These are phyloP conservation scores for Prionailurus viverrinus DNA, from an alignment of 2,113 vertebrate genomes.

Conservation along the genomic window DNA sequence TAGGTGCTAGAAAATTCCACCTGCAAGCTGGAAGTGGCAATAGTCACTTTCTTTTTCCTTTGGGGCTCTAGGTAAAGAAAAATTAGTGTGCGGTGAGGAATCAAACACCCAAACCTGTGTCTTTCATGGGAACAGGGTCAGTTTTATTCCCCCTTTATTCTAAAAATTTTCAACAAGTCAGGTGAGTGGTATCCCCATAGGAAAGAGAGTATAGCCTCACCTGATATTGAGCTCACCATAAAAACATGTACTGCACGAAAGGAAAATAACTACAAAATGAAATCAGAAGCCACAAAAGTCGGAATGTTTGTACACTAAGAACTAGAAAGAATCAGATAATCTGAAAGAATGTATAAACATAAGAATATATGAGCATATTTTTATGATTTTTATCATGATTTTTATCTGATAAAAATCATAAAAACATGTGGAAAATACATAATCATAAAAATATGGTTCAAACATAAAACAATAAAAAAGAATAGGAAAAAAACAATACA, in stretches of 20 bases:
- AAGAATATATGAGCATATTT: background rate
- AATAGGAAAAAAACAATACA: background rate
- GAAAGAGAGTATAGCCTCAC: background rate
- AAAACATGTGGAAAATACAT: background rate
- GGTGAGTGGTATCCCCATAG: background rate
- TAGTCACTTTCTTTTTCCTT: background rate
- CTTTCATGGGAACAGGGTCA: background rate
- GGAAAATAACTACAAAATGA: background rate
- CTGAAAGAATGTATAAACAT: background rate
- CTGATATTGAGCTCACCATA: background rate
- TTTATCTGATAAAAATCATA: background rate
- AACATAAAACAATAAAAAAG: background rate
- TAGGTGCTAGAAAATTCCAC: background rate
- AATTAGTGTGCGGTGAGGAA: background rate
- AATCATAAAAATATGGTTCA: background rate
- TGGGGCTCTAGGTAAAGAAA: background rate
- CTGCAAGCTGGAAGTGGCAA: background rate
- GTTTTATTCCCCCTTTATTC: background rate
- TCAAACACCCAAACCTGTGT: background rate
- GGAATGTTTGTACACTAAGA: background rate
- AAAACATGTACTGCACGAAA: background rate
- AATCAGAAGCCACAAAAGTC: background rate
- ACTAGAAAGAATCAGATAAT: background rate
- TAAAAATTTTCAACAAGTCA: conserved; percentile 9
- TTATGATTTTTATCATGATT: background rate